phyloP scores from a whole-genome alignment of 2,888 invertebrate genomes.

The Sarcophaga rosellei region DNA sequence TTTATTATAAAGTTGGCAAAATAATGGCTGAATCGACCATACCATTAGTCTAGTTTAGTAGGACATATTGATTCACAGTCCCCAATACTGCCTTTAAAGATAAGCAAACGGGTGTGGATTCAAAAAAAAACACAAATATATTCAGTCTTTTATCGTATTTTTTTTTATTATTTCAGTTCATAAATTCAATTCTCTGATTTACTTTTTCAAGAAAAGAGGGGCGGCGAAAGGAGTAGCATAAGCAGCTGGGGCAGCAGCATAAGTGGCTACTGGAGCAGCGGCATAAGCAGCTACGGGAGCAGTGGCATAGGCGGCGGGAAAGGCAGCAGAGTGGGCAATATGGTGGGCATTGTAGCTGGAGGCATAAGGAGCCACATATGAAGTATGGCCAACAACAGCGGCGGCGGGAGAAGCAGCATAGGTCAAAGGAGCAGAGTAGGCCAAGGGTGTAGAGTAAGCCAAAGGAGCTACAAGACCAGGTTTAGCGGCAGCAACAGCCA shows the following conservation, averaged over 20 bases:
- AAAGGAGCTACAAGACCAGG: slow-evolving; percentile 71
- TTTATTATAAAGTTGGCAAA: no score
- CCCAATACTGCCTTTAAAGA: no score
- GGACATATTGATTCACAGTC: no score
- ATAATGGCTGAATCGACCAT: no score
- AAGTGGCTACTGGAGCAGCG: slow-evolving; percentile 73
- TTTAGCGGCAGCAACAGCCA: slow-evolving; percentile 73
- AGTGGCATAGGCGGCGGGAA: slow-evolving; percentile 74
- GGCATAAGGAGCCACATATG: slow-evolving; percentile 76
- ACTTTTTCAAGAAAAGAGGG: slow-evolving; percentile 47
- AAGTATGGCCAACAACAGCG: slow-evolving; percentile 75
- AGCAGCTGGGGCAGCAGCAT: slow-evolving; percentile 50
- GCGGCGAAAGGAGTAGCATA: slow-evolving; percentile 70
- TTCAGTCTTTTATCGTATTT: neutral
- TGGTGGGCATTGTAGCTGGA: slow-evolving; percentile 75
- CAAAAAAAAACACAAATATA: no score
- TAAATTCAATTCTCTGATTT: neutral
- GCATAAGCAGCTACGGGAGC: slow-evolving; percentile 59
- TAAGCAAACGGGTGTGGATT: no score
- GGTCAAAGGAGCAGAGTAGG: slow-evolving; percentile 55
- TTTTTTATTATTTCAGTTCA: neutral
- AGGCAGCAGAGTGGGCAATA: slow-evolving; percentile 76
- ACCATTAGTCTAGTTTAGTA: no score
- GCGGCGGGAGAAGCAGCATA: slow-evolving; percentile 70
- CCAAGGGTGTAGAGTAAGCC: slow-evolving; percentile 53